Conservation (phyloP, 2,797 vertebrate species). For the Anguilla anguilla region DNA sequence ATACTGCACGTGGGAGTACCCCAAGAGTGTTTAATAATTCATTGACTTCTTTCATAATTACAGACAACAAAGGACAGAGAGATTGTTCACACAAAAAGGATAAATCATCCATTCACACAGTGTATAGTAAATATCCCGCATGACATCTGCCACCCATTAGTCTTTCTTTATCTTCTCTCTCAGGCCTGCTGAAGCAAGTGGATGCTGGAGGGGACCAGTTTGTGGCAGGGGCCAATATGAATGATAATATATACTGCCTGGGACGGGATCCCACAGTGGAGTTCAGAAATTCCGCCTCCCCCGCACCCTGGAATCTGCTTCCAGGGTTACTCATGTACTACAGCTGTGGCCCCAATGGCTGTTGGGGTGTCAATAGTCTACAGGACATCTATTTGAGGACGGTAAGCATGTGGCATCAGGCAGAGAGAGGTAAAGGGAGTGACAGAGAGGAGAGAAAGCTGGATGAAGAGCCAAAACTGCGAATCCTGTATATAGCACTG, state of each 20-base stretch:
- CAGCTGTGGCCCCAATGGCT: constrained; percentile 49
- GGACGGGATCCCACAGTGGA: fast-evolving
- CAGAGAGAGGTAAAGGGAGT: not conserved
- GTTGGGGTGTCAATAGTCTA: constrained; percentile 48
- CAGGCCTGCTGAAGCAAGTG: constrained; percentile 43
- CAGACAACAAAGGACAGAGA: not conserved
- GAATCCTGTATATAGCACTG: not conserved
- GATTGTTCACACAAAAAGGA: not conserved
- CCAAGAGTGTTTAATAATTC: not conserved
- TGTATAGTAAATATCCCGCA: not conserved
- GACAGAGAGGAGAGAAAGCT: not conserved
- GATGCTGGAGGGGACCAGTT: constrained; percentile 54
- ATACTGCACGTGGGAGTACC: too few relatives aligned
- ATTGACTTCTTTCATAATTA: not conserved
- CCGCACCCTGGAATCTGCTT: not conserved
- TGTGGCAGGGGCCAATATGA: constrained; percentile 21
- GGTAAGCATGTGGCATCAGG: constrained; percentile 28
- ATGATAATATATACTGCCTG: constrained; percentile 14
- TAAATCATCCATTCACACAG: not conserved
- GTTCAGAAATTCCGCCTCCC: fast-evolving
- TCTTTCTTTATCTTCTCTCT: not conserved
- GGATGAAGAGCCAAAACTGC: not conserved
- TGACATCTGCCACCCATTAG: not conserved
- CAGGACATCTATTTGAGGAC: constrained; percentile 19
- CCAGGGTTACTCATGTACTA: constrained; percentile 20